Evolutionary conservation across 2,888 invertebrate genomes (phyloP), one percentile per base, ranked within the genome.

Genomic region (Acholoe squamosa): DNA sequence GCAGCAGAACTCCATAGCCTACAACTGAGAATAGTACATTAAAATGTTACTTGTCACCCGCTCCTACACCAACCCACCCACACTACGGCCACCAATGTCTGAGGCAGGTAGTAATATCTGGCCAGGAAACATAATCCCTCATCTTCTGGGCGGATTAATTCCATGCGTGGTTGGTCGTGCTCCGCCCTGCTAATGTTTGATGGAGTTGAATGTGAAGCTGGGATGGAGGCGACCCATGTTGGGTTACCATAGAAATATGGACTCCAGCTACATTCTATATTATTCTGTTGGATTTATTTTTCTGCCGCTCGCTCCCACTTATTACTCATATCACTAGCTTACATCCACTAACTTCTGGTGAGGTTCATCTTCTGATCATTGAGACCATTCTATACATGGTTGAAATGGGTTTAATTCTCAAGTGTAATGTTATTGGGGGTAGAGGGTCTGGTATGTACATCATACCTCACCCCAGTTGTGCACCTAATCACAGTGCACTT

Each of bases 201-300:
- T 61, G 61, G 61, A 61, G 61, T 61, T 61, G 61, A 61, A 61
- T 61, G 61, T n/a, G 61, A n/a, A 3, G 61, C 22, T 3, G 61
- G 61, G 61, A 3, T n/a, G 61, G 61, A 10, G 61, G 61, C 61
- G 61, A 3, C 61, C 61, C 3, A 61, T 61, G 22, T 61, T n/a
- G n/a, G 61, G 61, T 61, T 61, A n/a, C 61, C n/a, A n/a, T 61
- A n/a, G 61, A 61, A n/a, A 61, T 61, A 61, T 61, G n/a, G 61
- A n/a, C 61, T 19, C 7, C 14, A 43, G 43, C 43, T 43, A 43
- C 43, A 43, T 43, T 43, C 43, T 43, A 10, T 43, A 43, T 43
- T 43, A 43, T 43, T 43, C 10, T 43, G 3, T 43, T 10, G 10
- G 5, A 3, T 43, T 43, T 43, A 43, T 43, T 43, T 43, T n/a